Evolutionary conservation across 1,140 invertebrate species (phyloP).

Genomic region (Aporrectodea caliginosa): DNA sequence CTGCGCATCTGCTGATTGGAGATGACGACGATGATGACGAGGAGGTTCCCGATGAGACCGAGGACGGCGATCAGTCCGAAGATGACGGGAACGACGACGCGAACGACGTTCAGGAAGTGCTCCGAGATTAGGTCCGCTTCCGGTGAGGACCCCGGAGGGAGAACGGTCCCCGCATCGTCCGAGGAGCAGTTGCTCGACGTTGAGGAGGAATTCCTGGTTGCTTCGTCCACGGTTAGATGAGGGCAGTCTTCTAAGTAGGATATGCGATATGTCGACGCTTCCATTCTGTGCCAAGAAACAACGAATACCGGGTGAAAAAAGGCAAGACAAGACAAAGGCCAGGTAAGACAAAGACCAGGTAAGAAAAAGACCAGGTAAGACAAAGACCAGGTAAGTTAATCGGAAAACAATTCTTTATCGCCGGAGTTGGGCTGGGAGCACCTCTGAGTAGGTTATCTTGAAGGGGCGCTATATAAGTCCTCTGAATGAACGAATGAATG

Average conservation of each 20-base stretch:
- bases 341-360: background rate
- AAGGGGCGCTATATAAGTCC: no score
- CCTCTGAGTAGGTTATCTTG: background rate
- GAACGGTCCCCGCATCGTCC: no score
- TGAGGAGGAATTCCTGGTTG: background rate
- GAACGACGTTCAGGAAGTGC: slow-evolving; percentile 29
- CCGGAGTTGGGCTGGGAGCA: background rate
- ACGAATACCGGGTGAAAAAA: no score
- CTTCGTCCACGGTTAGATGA: background rate
- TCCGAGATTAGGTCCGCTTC: background rate
- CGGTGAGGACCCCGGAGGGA: background rate
- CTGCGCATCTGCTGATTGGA: slow-evolving; percentile 81
- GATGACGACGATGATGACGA: slow-evolving; percentile 76
- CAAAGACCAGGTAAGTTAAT: background rate
- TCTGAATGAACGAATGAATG: no score
- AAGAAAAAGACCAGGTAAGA: background rate
- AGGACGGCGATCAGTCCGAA: slow-evolving; percentile 82
- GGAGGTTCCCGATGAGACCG: slow-evolving; percentile 79
- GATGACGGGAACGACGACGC: slow-evolving; percentile 68
- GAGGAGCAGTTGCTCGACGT: background rate
- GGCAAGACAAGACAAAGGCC: background rate
- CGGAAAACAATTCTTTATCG: background rate
- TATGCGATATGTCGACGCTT: background rate
- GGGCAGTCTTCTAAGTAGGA: background rate
- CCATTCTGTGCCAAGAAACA: no score